phyloP scores from a whole-genome alignment of 53 echinoderm and acorn worm genomes.

The Temnopleurus reevesii region DNA sequence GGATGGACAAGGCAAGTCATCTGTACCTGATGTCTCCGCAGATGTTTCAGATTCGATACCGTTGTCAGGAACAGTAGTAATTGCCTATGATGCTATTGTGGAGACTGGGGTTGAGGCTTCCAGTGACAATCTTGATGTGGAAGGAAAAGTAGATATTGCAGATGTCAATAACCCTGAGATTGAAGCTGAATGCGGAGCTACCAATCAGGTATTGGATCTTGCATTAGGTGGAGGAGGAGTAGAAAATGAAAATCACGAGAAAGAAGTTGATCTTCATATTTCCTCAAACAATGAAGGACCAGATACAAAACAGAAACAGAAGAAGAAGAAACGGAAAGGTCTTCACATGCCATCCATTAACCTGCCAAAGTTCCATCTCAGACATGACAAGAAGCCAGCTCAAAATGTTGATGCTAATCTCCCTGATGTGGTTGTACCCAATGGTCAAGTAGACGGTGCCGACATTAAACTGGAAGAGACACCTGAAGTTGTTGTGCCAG shows the following conservation, averaged over 20 bases:
- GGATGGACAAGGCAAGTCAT: not conserved
- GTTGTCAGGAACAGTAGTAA: slow-evolving; percentile 54
- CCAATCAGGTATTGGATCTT: slow-evolving; percentile 35
- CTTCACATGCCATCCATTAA: slow-evolving; percentile 65
- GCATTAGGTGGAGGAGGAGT: slow-evolving; percentile 34
- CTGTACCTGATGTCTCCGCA: slow-evolving; percentile 28
- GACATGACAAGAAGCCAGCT: slow-evolving; percentile 58
- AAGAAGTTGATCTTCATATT: slow-evolving; percentile 14
- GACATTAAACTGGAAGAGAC: not conserved
- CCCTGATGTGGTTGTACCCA: slow-evolving; percentile 37
- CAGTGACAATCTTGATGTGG: slow-evolving; percentile 3
- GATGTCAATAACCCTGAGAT: slow-evolving; percentile 42
- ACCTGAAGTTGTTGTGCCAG: not conserved
- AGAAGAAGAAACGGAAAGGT: slow-evolving; percentile 71
- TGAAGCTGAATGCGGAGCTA: not conserved
- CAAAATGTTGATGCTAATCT: slow-evolving; percentile 4
- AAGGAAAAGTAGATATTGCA: not conserved
- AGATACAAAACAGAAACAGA: slow-evolving; percentile 35
- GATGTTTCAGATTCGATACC: not conserved
- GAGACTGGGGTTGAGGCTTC: slow-evolving; percentile 15
- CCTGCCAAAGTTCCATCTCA: slow-evolving; percentile 64
- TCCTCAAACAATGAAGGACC: slow-evolving; percentile 47
- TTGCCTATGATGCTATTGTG: slow-evolving; percentile 57
- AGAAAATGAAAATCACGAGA: not conserved
- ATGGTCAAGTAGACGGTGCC: slow-evolving; percentile 2